Conservation (phyloP, 2,888 invertebrate genomes). For the Cephonodes hylas region DNA sequence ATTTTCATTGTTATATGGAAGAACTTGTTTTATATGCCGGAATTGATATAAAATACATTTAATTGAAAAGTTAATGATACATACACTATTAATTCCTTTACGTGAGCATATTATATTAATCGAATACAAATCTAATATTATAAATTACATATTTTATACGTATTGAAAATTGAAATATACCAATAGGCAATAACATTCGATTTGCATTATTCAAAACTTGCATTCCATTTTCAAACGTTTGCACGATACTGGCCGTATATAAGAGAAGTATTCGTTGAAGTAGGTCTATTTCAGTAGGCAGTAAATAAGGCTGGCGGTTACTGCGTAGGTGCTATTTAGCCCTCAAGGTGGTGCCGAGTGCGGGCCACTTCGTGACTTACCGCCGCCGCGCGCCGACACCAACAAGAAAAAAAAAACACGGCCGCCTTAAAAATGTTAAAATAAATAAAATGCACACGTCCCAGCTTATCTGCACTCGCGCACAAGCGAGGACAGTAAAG, state of each 20-base stretch:
- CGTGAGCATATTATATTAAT: no score
- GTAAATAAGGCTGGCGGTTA: slow-evolving; percentile 48
- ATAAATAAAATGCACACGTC: slow-evolving; percentile 80
- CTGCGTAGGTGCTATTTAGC: slow-evolving; percentile 75
- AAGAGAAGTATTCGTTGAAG: neutral
- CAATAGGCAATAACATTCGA: no score
- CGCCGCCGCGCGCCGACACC: slow-evolving; percentile 56
- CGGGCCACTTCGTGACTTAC: slow-evolving; percentile 76
- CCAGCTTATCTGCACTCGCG: slow-evolving; percentile 67
- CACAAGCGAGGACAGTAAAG: slow-evolving; percentile 62
- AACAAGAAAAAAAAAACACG: slow-evolving; percentile 52
- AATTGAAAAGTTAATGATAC: no score
- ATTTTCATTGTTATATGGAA: neutral
- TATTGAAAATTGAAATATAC: neutral
- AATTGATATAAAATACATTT: neutral
- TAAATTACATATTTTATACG: no score
- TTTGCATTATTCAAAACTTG: neutral
- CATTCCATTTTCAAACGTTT: neutral
- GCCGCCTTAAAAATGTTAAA: slow-evolving; percentile 72
- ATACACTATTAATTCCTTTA: no score
- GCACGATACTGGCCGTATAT: neutral
- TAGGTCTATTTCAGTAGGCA: slow-evolving; percentile 36
- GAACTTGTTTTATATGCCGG: neutral
- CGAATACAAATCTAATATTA: no score
- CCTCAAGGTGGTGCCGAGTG: slow-evolving; percentile 72